Conservation (phyloP, 2,888 invertebrate species). For the Allophyes oxyacanthae region DNA sequence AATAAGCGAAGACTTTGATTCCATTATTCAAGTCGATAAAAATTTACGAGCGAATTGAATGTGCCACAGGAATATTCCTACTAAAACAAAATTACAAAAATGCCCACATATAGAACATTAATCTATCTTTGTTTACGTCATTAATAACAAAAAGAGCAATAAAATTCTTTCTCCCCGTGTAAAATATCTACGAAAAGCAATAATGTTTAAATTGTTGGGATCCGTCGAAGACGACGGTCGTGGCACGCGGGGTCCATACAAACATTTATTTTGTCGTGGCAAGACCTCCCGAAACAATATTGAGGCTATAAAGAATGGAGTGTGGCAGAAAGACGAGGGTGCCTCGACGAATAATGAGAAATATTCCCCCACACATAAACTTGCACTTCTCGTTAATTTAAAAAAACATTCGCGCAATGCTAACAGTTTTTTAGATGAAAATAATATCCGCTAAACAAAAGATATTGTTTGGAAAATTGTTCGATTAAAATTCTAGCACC, state of each 20-base stretch:
- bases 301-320: slow-evolving; percentile 76
- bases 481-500: slow-evolving; percentile 30
- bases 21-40: slow-evolving; percentile 44
- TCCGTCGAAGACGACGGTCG: slow-evolving; percentile 52
- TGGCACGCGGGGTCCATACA: slow-evolving; percentile 69
- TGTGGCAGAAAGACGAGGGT: slow-evolving; percentile 68
- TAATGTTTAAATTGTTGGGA: slow-evolving; percentile 72
- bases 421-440: slow-evolving; percentile 17
- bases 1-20: slow-evolving; percentile 29
- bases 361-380: slow-evolving; percentile 68
- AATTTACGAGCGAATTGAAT: slow-evolving; percentile 32
- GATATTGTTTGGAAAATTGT: slow-evolving; percentile 30
- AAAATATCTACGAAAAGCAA: slow-evolving; percentile 76
- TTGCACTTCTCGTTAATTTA: slow-evolving; percentile 66
- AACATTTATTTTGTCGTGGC: slow-evolving; percentile 78
- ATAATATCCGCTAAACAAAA: slow-evolving; percentile 32
- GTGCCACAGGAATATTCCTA: slow-evolving; percentile 18
- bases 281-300: slow-evolving; percentile 79
- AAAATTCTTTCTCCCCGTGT: slow-evolving; percentile 61
- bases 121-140: slow-evolving; percentile 57
- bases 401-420: slow-evolving; percentile 55
- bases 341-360: slow-evolving; percentile 75
- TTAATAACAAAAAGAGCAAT: slow-evolving; percentile 73
- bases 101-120: slow-evolving; percentile 29
- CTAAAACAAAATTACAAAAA: slow-evolving; percentile 12